Base-by-base conservation (phyloP, 53 echinoderm and acorn worm genomes). In the Astropecten irregularis region DNA sequence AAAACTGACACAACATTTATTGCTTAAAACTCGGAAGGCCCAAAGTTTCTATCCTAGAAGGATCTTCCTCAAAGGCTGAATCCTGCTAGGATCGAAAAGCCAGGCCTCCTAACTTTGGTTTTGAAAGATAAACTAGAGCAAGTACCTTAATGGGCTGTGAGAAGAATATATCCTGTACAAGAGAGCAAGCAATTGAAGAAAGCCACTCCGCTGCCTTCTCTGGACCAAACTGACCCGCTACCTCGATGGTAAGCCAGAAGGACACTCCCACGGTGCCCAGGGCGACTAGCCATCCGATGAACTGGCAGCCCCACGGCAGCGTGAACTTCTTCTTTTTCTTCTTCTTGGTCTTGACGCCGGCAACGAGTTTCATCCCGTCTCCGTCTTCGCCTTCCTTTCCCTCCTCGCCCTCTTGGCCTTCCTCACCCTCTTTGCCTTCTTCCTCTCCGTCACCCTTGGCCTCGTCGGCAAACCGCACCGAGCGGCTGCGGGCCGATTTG, bases 61-160 rank as follows among this genome's bases (percentile, higher is more conserved):
- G n/a, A n/a, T n/a, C n/a, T n/a, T n/a, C n/a, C n/a, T n/a, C n/a
- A n/a, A n/a, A n/a, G n/a, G n/a, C n/a, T n/a, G n/a, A n/a, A n/a
- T n/a, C n/a, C n/a, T n/a, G n/a, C n/a, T n/a, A n/a, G n/a, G n/a
- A n/a, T n/a, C n/a, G n/a, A n/a, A n/a, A n/a, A n/a, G n/a, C n/a
- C n/a, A n/a, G n/a, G n/a, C n/a, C n/a, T n/a, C n/a, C n/a, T n/a
- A n/a, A n/a, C n/a, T n/a, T n/a, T n/a, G n/a, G n/a, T n/a, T n/a
- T n/a, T n/a, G n/a, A n/a, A n/a, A n/a, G n/a, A n/a, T n/a, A n/a
- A n/a, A n/a, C n/a, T n/a, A n/a, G n/a, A n/a, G n/a, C n/a, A n/a
- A n/a, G n/a, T 23, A 90, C 90, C 90, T 93, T 93, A 40, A 93
- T 90, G 16, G 93, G 93, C 49, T 93, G 93, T 16, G 93, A 90